Evolutionary conservation across 2,888 invertebrate species (phyloP).

Genomic region (Lumbricus terrestris): DNA sequence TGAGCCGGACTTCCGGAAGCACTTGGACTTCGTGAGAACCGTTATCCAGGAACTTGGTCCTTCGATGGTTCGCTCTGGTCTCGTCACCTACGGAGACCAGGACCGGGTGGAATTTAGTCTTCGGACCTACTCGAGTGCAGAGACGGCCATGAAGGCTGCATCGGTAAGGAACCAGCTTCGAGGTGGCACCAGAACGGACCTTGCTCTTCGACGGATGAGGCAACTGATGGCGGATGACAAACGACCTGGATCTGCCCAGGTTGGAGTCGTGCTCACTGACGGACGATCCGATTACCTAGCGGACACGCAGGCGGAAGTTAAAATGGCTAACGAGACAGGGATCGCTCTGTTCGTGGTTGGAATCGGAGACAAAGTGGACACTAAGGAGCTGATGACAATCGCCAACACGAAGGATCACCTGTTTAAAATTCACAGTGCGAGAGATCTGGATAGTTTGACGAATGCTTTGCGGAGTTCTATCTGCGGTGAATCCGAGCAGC

Average conservation of each 20-base stretch:
- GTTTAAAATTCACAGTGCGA: too few species aligned
- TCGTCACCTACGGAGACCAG: slow-evolving; percentile 17
- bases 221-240: background rate
- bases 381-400: slow-evolving; percentile 46
- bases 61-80: background rate
- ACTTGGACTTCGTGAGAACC: slow-evolving; percentile 42
- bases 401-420: background rate
- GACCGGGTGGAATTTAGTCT: background rate
- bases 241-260: slow-evolving; percentile 36
- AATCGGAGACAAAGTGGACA: slow-evolving; percentile 46
- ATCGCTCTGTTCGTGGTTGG: slow-evolving; percentile 53
- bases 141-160: background rate
- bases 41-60: slow-evolving; percentile 18
- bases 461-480: too few species aligned
- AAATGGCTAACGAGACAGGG: slow-evolving; percentile 42
- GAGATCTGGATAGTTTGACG: too few species aligned
- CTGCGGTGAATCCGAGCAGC: too few species aligned
- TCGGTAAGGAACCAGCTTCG: background rate
- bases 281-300: slow-evolving; percentile 44
- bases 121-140: background rate
- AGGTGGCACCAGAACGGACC: slow-evolving; percentile 31
- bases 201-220: slow-evolving; percentile 30
- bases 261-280: slow-evolving; percentile 52
- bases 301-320: slow-evolving; percentile 43
- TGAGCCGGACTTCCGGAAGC: slow-evolving; percentile 45